phyloP scores from a whole-genome alignment of 2,888 invertebrate species.

The Spicauda simplicius region DNA sequence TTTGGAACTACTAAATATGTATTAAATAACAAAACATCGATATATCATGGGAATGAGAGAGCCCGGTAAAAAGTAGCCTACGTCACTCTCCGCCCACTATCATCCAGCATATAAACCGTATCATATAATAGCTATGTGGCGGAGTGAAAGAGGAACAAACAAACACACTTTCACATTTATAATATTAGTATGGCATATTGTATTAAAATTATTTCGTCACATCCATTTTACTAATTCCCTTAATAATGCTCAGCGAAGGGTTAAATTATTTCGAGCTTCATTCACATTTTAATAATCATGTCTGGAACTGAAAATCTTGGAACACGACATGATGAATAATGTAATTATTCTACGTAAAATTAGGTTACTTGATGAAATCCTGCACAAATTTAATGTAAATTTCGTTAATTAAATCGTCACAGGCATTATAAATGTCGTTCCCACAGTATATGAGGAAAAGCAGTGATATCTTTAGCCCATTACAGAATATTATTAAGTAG shows the following conservation, averaged over 20 bases:
- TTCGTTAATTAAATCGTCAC: conserved; percentile 9
- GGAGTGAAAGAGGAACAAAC: too few relatives aligned
- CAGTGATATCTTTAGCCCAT: not conserved
- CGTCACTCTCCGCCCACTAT: too few relatives aligned
- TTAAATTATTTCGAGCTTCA: conserved; percentile 7
- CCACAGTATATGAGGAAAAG: not conserved
- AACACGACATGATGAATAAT: conserved; percentile 18
- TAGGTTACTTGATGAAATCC: not conserved
- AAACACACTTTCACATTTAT: too few relatives aligned
- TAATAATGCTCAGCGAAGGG: not conserved
- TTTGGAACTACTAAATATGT: too few relatives aligned
- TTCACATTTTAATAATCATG: conserved; percentile 14
- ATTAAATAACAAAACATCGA: too few relatives aligned
- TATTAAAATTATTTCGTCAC: not conserved
- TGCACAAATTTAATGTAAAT: conserved; percentile 14
- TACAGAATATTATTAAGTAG: not conserved
- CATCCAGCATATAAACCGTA: too few relatives aligned
- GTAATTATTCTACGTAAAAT: conserved; percentile 12
- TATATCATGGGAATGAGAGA: too few relatives aligned
- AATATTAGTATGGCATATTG: too few relatives aligned
- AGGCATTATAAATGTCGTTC: not conserved
- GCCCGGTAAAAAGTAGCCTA: too few relatives aligned
- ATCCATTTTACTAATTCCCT: not conserved
- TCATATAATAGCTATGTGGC: too few relatives aligned
- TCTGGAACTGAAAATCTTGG: conserved; percentile 3